Conservation (phyloP, 2,888 invertebrate genomes). For the Teleogryllus oceanicus region DNA sequence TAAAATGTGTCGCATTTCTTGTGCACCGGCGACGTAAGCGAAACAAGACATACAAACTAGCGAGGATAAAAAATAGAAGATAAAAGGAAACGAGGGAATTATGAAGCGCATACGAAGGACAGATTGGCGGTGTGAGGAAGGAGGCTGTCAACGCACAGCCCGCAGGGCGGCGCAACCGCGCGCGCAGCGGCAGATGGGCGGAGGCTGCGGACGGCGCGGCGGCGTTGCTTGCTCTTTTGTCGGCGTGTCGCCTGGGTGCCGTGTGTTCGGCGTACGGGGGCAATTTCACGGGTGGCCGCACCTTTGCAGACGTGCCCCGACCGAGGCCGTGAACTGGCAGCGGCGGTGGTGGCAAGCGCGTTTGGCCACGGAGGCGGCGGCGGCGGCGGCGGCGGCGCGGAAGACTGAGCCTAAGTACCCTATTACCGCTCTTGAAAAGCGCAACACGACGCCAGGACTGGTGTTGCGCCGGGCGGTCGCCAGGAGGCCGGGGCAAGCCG, state of each 20-base stretch:
- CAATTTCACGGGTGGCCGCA: constrained; percentile 18
- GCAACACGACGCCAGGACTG: neutral
- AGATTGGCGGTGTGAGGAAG: neutral
- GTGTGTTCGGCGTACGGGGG: neutral
- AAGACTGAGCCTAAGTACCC: neutral
- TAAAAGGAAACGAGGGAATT: too few relatives aligned
- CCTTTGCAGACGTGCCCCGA: constrained; percentile 7
- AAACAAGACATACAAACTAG: too few relatives aligned
- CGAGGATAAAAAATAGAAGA: too few relatives aligned
- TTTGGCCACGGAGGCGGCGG: neutral
- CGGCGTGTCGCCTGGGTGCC: neutral
- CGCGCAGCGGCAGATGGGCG: neutral
- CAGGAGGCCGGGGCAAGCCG: too few relatives aligned
- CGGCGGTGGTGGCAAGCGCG: neutral
- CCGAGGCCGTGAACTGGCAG: neutral
- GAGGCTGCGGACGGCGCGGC: neutral
- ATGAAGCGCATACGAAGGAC: too few relatives aligned
- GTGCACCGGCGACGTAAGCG: too few relatives aligned
- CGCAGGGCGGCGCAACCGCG: neutral
- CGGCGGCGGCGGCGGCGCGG: neutral
- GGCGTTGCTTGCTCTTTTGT: neutral
- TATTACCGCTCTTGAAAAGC: neutral
- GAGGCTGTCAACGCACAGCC: too few relatives aligned
- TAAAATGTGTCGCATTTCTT: too few relatives aligned
- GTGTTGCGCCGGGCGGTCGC: too few relatives aligned